Evolutionary conservation across 1,140 invertebrate species (phyloP), one percentile per base, ranked within the genome.

Genomic region (Calycopis cecrops): DNA sequence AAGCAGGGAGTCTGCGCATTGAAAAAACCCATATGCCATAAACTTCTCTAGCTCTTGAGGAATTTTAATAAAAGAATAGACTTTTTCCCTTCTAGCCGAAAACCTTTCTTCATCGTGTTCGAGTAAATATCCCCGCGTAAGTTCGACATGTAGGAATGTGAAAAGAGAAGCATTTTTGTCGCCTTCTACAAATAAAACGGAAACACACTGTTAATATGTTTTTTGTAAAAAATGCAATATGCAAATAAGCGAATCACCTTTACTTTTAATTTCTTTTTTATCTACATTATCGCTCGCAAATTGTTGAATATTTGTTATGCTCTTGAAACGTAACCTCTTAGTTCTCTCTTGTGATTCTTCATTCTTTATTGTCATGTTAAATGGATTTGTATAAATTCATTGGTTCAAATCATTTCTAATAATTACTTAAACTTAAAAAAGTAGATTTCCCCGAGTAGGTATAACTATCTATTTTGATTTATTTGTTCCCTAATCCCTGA

Each of bases 11-110:
- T 99, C 98, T n/a, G 96, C 93, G 89, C 98, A 99, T 85, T 95
- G 95, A 76, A 99, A 94, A 77, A 99, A 98, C 37, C 98, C 98
- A 91, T 98, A 99, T 0, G 91, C 90, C 92, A 99, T 96, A 79
- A 99, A 99, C 61, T 95, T 95, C 77, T 97, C 96, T 16, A 96
- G 88, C 86, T 99, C 97, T 69, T 92, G 90, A 0, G 98, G 98
- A 72, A 99, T 99, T 89, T 95, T 95, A 87, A 99, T 94, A 85
- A 99, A 99, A 0, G 96, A 97, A 79, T 99, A 99, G 42, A 99
- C 95, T 88, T 99, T 98, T 76, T 99, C 95, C 62, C 98, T 87
- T 62, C 97, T 91, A 18, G 97, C 96, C 34, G 94, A 94, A 88
- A 97, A 99, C 55, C 95, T 90, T 74, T 97, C 96, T 78, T 99